Percentiles rank a stretch among this genome's conserved stretches.
These are phyloP conservation scores for Fukomys damarensis DNA, from an alignment of 2,113 vertebrate genomes.

Conservation along the genomic window DNA sequence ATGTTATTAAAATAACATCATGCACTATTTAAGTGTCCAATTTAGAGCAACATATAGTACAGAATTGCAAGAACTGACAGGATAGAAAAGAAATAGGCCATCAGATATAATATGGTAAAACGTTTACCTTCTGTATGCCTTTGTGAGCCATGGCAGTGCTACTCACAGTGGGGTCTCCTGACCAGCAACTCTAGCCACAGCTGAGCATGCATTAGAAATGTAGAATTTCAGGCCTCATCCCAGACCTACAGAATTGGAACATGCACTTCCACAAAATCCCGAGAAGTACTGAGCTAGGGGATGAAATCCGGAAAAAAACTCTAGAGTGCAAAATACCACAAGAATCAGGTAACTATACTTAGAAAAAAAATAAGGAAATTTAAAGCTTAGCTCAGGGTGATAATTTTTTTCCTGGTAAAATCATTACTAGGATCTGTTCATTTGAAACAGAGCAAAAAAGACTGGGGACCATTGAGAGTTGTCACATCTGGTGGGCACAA, in stretches of 20 bases:
- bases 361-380: background rate
- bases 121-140: background rate
- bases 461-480: background rate
- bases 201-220: background rate
- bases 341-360: background rate
- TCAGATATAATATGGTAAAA: background rate
- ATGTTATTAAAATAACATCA: background rate
- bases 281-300: background rate
- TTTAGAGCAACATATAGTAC: background rate
- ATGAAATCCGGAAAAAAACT: background rate
- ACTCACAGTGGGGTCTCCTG: background rate
- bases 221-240: background rate
- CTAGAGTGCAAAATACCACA: background rate
- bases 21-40: background rate
- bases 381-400: background rate
- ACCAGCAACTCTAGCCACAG: background rate
- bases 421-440: background rate
- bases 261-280: background rate
- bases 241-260: background rate
- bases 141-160: background rate
- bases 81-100: background rate
- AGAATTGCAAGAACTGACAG: background rate
- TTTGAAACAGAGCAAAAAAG: constrained; percentile 4
- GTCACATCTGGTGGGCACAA: background rate
- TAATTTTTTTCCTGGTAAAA: background rate